A percentile compares a stretch with the other conserved stretches of the same genome.
Evolutionary conservation across 2,888 invertebrate species (phyloP).

Genomic region (Leucoptera coffeella): DNA sequence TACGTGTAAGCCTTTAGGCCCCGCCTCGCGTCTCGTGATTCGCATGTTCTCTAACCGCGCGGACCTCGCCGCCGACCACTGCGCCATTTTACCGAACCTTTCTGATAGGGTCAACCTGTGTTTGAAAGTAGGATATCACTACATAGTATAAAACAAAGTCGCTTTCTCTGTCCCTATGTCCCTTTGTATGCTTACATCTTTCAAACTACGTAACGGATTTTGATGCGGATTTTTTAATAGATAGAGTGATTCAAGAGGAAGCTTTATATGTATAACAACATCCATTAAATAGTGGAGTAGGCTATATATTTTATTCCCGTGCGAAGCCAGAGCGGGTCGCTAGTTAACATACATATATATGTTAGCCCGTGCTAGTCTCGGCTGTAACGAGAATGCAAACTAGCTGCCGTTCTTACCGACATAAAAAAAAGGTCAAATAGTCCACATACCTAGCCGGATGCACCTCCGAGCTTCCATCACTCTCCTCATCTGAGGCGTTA

Average conservation of each 20-base stretch:
- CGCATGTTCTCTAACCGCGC: slow-evolving; percentile 79
- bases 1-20: slow-evolving; percentile 63
- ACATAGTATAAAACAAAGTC: neutral
- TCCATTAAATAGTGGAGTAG: no score
- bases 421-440: neutral
- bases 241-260: no score
- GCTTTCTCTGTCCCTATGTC: neutral
- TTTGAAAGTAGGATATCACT: neutral
- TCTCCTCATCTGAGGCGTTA: slow-evolving; percentile 18
- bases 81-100: slow-evolving; percentile 87
- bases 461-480: slow-evolving; percentile 17
- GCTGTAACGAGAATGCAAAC: no score
- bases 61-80: slow-evolving; percentile 82
- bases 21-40: slow-evolving; percentile 70
- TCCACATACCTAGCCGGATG: slow-evolving; percentile 16
- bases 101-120: slow-evolving; percentile 72
- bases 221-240: no score
- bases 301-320: no score
- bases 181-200: no score
- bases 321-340: no score
- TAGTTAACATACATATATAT: neutral
- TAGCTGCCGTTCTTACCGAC: no score
- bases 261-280: no score
- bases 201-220: no score
- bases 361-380: no score